These are phyloP conservation scores for Pteromalus puparum DNA, from an alignment of 1,140 invertebrate genomes.

Conservation along the genomic window DNA sequence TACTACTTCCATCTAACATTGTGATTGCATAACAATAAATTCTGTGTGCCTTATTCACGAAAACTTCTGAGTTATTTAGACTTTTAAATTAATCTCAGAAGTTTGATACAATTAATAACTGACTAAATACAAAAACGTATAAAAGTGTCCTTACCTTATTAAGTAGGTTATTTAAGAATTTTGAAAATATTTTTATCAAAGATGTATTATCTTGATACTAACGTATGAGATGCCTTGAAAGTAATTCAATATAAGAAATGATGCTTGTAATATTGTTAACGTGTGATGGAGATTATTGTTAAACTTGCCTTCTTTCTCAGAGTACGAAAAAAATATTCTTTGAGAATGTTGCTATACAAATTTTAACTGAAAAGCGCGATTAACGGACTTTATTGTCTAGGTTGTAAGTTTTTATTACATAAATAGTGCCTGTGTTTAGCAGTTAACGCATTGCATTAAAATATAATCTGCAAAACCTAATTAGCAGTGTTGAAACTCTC, in stretches of 20 bases:
- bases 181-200: slow-evolving; percentile 39
- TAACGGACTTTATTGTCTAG: slow-evolving; percentile 63
- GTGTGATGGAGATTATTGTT: slow-evolving; percentile 57
- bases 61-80: slow-evolving; percentile 53
- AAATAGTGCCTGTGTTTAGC: slow-evolving; percentile 46
- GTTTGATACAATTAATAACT: slow-evolving; percentile 25
- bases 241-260: slow-evolving; percentile 50
- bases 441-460: slow-evolving; percentile 32
- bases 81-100: slow-evolving; percentile 35
- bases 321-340: slow-evolving; percentile 49
- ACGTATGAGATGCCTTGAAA: neutral
- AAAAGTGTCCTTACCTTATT: slow-evolving; percentile 47
- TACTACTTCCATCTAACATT: slow-evolving; percentile 45
- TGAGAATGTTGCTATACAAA: slow-evolving; percentile 50
- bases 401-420: slow-evolving; percentile 61
- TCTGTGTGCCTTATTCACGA: slow-evolving; percentile 61
- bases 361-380: slow-evolving; percentile 56
- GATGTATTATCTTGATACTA: slow-evolving; percentile 38
- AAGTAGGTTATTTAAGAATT: slow-evolving; percentile 39
- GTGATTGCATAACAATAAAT: slow-evolving; percentile 55
- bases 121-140: slow-evolving; percentile 19
- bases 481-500: slow-evolving; percentile 29
- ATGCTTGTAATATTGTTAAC: slow-evolving; percentile 57
- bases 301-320: slow-evolving; percentile 59
- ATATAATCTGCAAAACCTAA: slow-evolving; percentile 41